Percentiles rank a stretch among this genome's conserved stretches.
These are phyloP conservation scores for Taenaris catops DNA, from an alignment of 2,888 invertebrate genomes.

Conservation along the genomic window DNA sequence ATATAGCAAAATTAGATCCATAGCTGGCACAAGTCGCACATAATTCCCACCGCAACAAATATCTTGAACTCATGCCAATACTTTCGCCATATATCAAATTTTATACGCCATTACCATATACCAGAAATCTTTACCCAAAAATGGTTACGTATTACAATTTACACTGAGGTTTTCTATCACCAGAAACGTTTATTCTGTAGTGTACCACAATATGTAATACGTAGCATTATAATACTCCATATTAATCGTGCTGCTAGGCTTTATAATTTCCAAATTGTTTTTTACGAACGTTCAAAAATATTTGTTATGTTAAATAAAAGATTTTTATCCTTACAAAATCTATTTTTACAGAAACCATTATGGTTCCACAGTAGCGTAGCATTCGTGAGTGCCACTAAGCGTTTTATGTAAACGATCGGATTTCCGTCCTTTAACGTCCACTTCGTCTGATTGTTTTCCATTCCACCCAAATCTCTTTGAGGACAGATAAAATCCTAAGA, in stretches of 20 bases:
- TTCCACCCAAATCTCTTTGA: conserved; percentile 31
- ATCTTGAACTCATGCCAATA: conserved; percentile 31
- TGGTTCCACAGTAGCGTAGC: conserved; percentile 4
- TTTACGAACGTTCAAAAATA: too few species aligned
- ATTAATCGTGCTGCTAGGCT: too few species aligned
- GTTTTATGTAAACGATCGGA: conserved; percentile 37
- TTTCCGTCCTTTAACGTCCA: conserved; percentile 37
- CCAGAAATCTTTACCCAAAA: conserved; percentile 27
- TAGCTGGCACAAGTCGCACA: conserved; percentile 19
- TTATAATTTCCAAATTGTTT: too few species aligned
- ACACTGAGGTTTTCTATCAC: too few species aligned
- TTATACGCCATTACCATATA: conserved; percentile 29
- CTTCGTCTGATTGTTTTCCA: conserved; percentile 43
- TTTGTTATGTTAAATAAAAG: too few species aligned
- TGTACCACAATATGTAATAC: too few species aligned
- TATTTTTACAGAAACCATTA: neutral
- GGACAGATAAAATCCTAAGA: conserved; percentile 23
- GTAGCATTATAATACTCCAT: too few species aligned
- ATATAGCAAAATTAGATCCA: conserved; percentile 19
- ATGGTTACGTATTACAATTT: conserved; percentile 20
- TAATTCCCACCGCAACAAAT: conserved; percentile 27
- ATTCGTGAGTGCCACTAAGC: conserved; percentile 22
- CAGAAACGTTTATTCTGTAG: too few species aligned
- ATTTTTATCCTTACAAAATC: too few species aligned
- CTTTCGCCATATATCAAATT: conserved; percentile 29